Evolutionary conservation across 1,140 invertebrate genomes (phyloP), one percentile per base, ranked within the genome.

Genomic region (Neodiprion fabricii): DNA sequence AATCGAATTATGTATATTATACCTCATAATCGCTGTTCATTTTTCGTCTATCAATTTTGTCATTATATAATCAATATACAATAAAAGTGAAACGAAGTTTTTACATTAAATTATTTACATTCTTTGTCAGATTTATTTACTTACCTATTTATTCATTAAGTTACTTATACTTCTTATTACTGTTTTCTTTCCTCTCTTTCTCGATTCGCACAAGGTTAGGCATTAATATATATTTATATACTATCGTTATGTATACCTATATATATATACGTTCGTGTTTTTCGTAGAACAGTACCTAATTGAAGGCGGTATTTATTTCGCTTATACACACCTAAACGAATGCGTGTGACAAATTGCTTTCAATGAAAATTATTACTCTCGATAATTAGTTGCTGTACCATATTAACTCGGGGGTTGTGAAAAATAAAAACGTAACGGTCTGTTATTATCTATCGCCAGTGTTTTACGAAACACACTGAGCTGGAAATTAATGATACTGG

Each of bases 71-170:
- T 61, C n/a, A 17, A 14, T 82, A 81, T 84, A 85, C 82, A 82
- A 17, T 75, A 65, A 74, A 80, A 81, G 68, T 75, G 28, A 83
- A 83, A 79, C 67, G 68, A 81, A 80, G 72, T 83, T 85, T 85
- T 79, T 84, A 84, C 83, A 85, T 79, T 79, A 72, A 83, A 73
- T 79, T 85, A 84, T 85, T 75, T 85, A 85, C 84, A 85, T 73
- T 79, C 70, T 74, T 74, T 69, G 72, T 70, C 72, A 70, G 50
- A 50, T 74, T 75, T 76, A 9, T 75, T 48, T 70, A 74, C 48
- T 53, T n/a, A 74, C 72, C 74, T 69, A 61, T 75, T 70, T 65
- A 71, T 74, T 75, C 61, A 17, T 21, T 72, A n/a, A 75, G 0
- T 73, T 49, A 23, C 71, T 70, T 17, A 53, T 17, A 50, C 28